Evolutionary conservation across 2,113 vertebrate genomes (phyloP).

Genomic region (Abramis brama): DNA sequence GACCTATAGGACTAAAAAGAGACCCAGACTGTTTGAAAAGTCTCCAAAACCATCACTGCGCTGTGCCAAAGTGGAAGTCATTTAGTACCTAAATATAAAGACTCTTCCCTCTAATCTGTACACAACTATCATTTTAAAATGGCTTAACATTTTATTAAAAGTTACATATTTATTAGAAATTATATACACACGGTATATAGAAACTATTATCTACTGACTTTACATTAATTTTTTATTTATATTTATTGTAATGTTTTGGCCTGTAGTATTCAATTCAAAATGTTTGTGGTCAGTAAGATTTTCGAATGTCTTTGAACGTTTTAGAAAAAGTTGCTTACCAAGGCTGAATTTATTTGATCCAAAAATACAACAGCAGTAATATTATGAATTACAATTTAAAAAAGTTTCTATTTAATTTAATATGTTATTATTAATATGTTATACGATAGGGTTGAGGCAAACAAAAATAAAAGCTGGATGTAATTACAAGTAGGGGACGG

Average conservation of each 20-base stretch:
- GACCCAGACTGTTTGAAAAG: conserved; percentile 16
- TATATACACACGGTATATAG: neutral
- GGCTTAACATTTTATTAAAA: neutral
- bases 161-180: neutral
- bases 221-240: neutral
- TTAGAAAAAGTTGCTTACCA: neutral
- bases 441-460: too few species aligned
- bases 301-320: neutral
- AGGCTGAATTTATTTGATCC: neutral
- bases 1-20: conserved; percentile 14
- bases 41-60: conserved; percentile 14
- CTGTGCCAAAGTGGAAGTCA: conserved; percentile 12
- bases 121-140: neutral
- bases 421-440: too few species aligned
- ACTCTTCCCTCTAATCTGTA: neutral
- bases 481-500: too few species aligned
- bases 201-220: neutral
- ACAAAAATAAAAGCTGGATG: too few species aligned
- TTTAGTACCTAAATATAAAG: conserved; percentile 8
- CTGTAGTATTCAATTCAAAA: neutral
- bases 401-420: too few species aligned
- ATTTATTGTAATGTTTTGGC: neutral
- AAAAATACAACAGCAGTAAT: neutral
- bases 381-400: too few species aligned
- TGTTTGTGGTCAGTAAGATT: too few species aligned